These are phyloP conservation scores for Cheilosia vulpina DNA, from an alignment of 2,888 invertebrate species.

Conservation along the genomic window DNA sequence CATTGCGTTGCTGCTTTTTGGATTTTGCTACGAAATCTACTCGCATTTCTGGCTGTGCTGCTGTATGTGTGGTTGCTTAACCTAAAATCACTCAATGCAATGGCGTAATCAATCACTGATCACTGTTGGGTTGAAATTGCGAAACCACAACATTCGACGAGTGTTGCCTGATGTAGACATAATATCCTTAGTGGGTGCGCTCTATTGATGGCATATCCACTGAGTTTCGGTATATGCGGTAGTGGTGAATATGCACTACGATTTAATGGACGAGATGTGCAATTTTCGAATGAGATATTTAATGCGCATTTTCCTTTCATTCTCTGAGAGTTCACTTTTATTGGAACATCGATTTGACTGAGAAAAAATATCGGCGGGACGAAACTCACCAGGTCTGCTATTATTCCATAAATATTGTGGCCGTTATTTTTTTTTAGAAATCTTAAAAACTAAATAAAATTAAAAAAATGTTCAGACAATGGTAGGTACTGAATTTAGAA, in stretches of 20 bases:
- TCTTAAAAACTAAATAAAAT: no score
- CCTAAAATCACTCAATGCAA: slow-evolving; percentile 54
- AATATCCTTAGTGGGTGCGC: slow-evolving; percentile 32
- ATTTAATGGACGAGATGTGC: slow-evolving; percentile 33
- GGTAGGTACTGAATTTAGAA: no score
- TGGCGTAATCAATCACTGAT: slow-evolving; percentile 55
- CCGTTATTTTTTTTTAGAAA: no score
- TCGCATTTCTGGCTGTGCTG: background rate
- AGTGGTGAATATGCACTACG: slow-evolving; percentile 14
- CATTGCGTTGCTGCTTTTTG: background rate
- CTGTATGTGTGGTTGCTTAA: slow-evolving; percentile 39
- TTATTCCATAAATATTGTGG: no score
- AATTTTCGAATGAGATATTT: background rate
- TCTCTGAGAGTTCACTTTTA: no score
- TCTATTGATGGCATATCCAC: slow-evolving; percentile 7
- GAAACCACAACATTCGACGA: slow-evolving; percentile 39
- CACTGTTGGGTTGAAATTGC: slow-evolving; percentile 42
- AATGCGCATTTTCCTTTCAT: background rate
- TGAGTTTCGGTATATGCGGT: background rate
- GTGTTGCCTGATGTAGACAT: slow-evolving; percentile 9
- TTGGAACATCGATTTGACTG: no score
- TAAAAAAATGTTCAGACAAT: no score
- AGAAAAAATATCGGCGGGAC: no score
- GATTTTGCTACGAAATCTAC: background rate
- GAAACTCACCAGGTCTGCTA: no score